Base-by-base conservation (phyloP, 2,113 vertebrate species). In the Lycocorax pyrrhopterus region DNA sequence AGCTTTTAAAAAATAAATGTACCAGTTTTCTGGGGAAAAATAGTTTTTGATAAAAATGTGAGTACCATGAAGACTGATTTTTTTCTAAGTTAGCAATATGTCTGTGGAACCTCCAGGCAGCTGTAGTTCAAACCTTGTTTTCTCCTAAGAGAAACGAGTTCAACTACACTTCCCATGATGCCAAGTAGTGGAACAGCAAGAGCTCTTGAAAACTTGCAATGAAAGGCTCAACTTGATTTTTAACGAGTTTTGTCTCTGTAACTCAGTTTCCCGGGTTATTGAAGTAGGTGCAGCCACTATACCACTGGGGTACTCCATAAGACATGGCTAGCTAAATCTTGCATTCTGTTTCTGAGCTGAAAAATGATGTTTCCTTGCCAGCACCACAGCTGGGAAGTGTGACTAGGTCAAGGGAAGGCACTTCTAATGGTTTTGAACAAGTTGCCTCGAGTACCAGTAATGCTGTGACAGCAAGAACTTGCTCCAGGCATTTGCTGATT, bases 1-100 rank as follows among this genome's bases (percentile, higher is more conserved):
- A 95, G 16, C 55, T 89, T 92, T 89, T 39, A 77, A 95, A 93
- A 92, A 92, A 75, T 33, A 93, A 88, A 77, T 63, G 35, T 71
- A 59, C 82, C 27, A 6, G 14, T 80, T 95, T 89, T 15, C 76
- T 63, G 35, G 6, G 13, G 23, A 63, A 88, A 94, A 82, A 14
- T 13, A 75, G 7, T 30, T 77, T 90, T 94, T 71, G 44, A 86
- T 81, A 66, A 90, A 94, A 93, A 78, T 44, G 56, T 26, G 59
- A 81, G 46, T 60, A 77, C n/a, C 5, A 8, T 62, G 43, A 90
- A 86, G 63, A 66, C n/a, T 62, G 35, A 80, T 88, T 90, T 82
- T 78, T 90, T 78, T 37, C 46, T 22, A 68, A 76, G 44, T 75
- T 79, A 88, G n/a, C 32, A 56, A 47, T 93, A 46, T 35, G 12